Base-by-base conservation (phyloP, 53 echinoderm and acorn worm genomes). In the Echinometra lucunter region DNA sequence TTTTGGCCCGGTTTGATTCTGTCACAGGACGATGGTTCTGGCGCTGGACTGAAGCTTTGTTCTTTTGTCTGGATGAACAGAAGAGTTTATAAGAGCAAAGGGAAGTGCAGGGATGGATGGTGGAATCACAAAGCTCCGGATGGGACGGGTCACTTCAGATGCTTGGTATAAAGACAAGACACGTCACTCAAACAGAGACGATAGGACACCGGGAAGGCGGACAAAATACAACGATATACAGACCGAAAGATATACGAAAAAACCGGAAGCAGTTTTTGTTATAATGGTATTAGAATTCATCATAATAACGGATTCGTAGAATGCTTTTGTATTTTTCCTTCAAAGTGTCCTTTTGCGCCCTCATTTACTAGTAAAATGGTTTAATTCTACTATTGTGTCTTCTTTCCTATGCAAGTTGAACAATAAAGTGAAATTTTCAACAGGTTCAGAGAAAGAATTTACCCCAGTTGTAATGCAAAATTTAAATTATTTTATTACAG, bases 81-180 rank as follows among this genome's bases (percentile, higher is more conserved):
- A 32, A 27, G 55, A 88, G 88, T 3, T 40, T 30, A 25, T 7
- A 34, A 16, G 21, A 89, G 89, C 35, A 30, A 53, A 55, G 49
- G 89, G 89, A 7, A 58, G 66, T 66, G 18, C 44, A 66, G 45
- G 45, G 44, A 30, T 27, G 70, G 42, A 10, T 45, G 44, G 27
- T 45, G 45, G 30, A 18, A 21, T 37, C 38, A 91, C 69, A 66
- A 91, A 70, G 45, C 5, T 23, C 91, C 69, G 91, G 91, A 91
- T 44, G 91, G 69, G 30, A 67, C 69, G 91, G 91, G 91, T 91
- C 91, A 91, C 11, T 91, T 66, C 91, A 40, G 57, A 45, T 89
- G 89, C 19, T 21, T 47, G 45, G 45, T 10, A 7, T 16, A 47
- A n/a, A 45, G 47, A 85, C 81, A 89, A 89, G 5, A 19, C 35